Evolutionary conservation across 2,797 vertebrate species (phyloP), one percentile per base, ranked within the genome.

Genomic region (Danio choprae): DNA sequence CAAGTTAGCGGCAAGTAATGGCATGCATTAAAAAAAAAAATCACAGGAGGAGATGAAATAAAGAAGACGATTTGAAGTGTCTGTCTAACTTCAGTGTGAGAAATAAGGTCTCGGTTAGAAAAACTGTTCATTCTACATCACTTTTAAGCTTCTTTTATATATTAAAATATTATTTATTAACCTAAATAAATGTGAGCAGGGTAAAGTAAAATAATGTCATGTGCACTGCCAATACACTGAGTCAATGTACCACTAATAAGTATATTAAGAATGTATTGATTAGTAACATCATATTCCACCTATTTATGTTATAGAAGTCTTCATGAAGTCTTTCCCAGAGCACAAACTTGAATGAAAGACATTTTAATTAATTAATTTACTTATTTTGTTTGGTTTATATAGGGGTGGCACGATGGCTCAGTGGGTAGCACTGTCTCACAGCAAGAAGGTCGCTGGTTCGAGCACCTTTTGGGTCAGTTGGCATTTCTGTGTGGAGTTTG

Each of bases 41-140:
- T 88, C 87, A 87, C 86, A 86, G 83, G 85, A 82, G 20, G 74
- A 80, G 60, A 74, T 71, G 75, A 81, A 83, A 77, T 50, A 86
- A 86, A 87, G 85, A 81, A 90, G 85, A 83, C 83, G 86, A 91
- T 94, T 91, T 92, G 90, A 93, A 92, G 92, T 91, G 89, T 85
- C 89, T 93, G 89, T 90, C 90, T 90, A 91, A 92, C 90, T 91
- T 92, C 91, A 85, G 74, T 40, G 83, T 81, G 77, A 86, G 88
- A 90, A 88, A 88, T 77, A 83, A 87, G 82, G 88, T 89, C 86
- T 90, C 84, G 86, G 86, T 65, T 1, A 13, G 20, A 36, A 85
- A 86, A 89, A 87, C 90, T 91, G 92, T 93, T 91, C 89, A 86
- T 84, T 48, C 51, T 41, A 38, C 50, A 58, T 48, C n/a, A 5